Evolutionary conservation across 37 sponge, comb jelly and placozoan genomes (phyloP), one percentile per base, ranked within the genome.

Genomic region (Chondrilla cf. caribensis): DNA sequence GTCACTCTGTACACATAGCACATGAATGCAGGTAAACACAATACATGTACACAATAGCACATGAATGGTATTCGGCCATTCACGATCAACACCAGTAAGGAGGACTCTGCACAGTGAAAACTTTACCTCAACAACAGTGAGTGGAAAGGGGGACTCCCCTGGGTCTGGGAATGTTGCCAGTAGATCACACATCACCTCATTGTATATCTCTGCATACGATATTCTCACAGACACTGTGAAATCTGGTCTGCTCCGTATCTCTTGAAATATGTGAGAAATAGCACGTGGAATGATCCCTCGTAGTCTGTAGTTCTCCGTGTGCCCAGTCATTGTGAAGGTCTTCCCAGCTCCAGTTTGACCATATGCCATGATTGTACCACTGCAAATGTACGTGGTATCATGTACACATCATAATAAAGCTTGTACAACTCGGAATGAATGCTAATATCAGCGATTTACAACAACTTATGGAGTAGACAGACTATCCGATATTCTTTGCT

Each of bases 311-410:
- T 90, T 93, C 58, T 89, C 88, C 28, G 83, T 83, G 2, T 76
- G 55, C 21, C 99, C 99, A 43, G 89, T 88, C 79, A 98, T 95
- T 3, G 96, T 94, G 84, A 85, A 90, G 11, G 99, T 98, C 85
- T 98, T 98, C 19, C 99, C 88, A 51, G 96, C 92, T 42, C 99
- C 99, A 7, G 93, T 95, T 87, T 98, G 94, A 31, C 99, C 99
- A 87, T 91, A 95, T 33, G 96, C 96, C 81, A 97, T 75, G 19
- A 97, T 42, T 33, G 95, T 93, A 5, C 92, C 73, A 70, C 77
- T 59, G 55, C 33, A 62, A 36, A 80, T 9, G 36, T 68, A 68
- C n/a, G n/a, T n/a, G n/a, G n/a, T n/a, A n/a, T n/a, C n/a, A n/a
- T n/a, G n/a, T n/a, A n/a, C n/a, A n/a, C n/a, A n/a, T n/a, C n/a